Evolutionary conservation across 2,888 invertebrate species (phyloP), one percentile per base, ranked within the genome.

Genomic region (Mesorhabditis belari): DNA sequence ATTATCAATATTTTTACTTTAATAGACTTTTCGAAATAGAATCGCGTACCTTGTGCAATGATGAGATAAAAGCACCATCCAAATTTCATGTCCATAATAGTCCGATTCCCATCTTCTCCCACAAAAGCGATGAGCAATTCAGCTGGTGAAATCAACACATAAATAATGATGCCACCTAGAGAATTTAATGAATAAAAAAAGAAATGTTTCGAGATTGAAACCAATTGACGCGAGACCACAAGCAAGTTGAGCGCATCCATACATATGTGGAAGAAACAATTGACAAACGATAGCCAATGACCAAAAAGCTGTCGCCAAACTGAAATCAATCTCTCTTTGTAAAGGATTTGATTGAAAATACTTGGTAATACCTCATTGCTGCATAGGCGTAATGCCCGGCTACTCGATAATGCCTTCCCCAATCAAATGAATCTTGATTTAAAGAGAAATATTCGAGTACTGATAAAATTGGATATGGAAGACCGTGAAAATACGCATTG

Each of bases 341-440:
- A n/a, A 26, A 55, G 19, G 23, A 26, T 23, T 57, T 49, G 5
- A 24, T 44, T 44, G 44, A 44, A 12, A 44, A 44, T n/a, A 44
- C 12, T 51, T n/a, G 9, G 5, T n/a, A 62, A 54, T 49, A 73
- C 71, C 67, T 66, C 9, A 73, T 59, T 6, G 67, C 69, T 19
- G 78, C 74, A 55, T 71, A 49, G 2, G 78, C 69, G 62, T 74
- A 79, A 56, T 78, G 73, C 6, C 78, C 78, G 25, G 77, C 77
- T n/a, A 73, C 70, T 27, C 77, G 65, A 51, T 77, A 78, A 50
- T 74, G 74, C 55, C 72, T 58, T 27, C 74, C 75, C 75, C 75
- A 77, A 44, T 73, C 76, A 54, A 77, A 77, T 2, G 75, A 69
- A 55, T 74, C 75, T 59, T 77, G 73, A 62, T 73, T 71, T 44